Evolutionary conservation across 2,888 invertebrate species (phyloP).

Genomic region (Petrophora chlorosata): DNA sequence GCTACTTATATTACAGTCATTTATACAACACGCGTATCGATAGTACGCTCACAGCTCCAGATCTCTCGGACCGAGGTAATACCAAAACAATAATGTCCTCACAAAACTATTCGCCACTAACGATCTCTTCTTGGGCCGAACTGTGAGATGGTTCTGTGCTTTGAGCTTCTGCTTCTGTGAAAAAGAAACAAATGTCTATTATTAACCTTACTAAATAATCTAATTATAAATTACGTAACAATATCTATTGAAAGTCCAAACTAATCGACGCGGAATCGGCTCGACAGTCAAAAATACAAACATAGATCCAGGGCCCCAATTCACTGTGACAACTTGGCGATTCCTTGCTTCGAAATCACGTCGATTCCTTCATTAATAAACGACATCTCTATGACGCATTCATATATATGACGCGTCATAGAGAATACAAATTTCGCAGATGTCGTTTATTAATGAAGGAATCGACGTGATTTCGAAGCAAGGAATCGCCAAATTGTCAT

Average conservation of each 20-base stretch:
- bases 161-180: conserved; percentile 71
- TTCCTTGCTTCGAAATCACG: too few species aligned
- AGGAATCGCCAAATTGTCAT: too few species aligned
- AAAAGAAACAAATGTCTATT: conserved; percentile 24
- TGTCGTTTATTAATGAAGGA: too few species aligned
- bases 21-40: conserved; percentile 39
- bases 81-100: conserved; percentile 28
- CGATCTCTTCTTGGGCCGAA: conserved; percentile 57
- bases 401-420: too few species aligned
- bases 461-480: too few species aligned
- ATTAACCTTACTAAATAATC: neutral
- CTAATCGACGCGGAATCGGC: too few species aligned
- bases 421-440: too few species aligned
- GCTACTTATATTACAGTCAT: conserved; percentile 39
- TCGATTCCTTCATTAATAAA: too few species aligned
- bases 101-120: conserved; percentile 42
- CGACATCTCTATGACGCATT: too few species aligned
- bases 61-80: conserved; percentile 44
- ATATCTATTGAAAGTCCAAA: neutral
- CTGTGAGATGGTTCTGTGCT: conserved; percentile 71
- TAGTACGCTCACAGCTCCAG: conserved; percentile 40
- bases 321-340: too few species aligned
- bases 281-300: too few species aligned
- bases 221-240: neutral
- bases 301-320: too few species aligned